Evolutionary conservation across 2,113 vertebrate genomes (phyloP).

Genomic region (Rhinoderma darwinii): DNA sequence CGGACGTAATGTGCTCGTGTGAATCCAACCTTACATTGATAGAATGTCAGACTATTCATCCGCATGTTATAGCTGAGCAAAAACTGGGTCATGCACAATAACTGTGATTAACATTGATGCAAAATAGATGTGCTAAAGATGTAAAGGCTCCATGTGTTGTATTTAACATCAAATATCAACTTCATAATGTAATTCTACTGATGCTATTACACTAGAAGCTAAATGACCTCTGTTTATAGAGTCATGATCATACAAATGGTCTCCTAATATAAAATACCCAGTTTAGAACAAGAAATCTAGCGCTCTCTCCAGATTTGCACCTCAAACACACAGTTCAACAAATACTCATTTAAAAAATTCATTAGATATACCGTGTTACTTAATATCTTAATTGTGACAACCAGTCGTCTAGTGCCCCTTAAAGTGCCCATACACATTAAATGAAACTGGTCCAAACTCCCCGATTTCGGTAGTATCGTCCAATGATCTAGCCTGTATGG

Average conservation of each 20-base stretch:
- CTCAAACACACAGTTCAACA: not conserved
- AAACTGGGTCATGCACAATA: constrained; percentile 27
- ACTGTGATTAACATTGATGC: constrained; percentile 1
- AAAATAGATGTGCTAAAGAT: not conserved
- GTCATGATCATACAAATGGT: not conserved
- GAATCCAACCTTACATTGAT: too few relatives aligned
- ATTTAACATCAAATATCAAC: not conserved
- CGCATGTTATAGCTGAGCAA: constrained; percentile 1
- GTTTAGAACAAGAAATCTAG: not conserved
- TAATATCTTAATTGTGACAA: not conserved
- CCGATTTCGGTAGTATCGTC: too few relatives aligned
- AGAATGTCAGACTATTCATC: not conserved
- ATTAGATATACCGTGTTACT: not conserved
- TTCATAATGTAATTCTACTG: not conserved
- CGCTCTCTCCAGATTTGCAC: too few relatives aligned
- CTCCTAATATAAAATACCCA: not conserved
- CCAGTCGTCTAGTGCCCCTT: too few relatives aligned
- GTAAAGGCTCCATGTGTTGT: not conserved
- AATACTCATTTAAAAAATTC: not conserved
- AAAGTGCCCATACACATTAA: too few relatives aligned
- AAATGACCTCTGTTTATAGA: not conserved
- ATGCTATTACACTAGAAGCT: not conserved
- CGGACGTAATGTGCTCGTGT: too few relatives aligned
- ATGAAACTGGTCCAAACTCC: too few relatives aligned
- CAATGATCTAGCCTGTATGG: too few relatives aligned